Base-by-base conservation (phyloP, 2,888 invertebrate species). In the Ophioninae sp. region DNA sequence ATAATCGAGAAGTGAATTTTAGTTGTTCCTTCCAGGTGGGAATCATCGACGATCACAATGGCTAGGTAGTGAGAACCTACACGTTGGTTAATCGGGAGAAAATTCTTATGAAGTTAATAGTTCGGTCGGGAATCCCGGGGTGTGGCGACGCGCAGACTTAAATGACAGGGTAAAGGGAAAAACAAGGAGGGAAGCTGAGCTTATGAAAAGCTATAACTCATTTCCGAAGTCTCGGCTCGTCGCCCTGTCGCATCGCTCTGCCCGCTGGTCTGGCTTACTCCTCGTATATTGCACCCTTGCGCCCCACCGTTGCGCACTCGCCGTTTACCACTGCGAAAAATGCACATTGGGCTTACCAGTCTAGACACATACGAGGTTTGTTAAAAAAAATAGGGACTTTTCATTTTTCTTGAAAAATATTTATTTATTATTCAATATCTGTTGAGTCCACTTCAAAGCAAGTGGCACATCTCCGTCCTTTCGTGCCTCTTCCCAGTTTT, bases 181-280 rank as follows among this genome's bases (percentile, higher is more conserved):
- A 44, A 75, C 64, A 77, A 58, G 71, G 82, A 37, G 59, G 37
- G 73, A 81, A 77, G 80, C 58, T 80, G 77, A 84, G 86, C 85
- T 87, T 88, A 88, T 88, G 87, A 87, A 86, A 88, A 85, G 86
- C 87, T 79, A 88, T 88, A 87, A 88, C 85, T 88, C 87, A 88
- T 88, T 88, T 86, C 85, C 84, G 73, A 87, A 85, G 87, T 88
- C 88, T 87, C 64, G 63, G 71, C 17, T 71, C 74, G 68, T 72
- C 56, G 61, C 44, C 58, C 20, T n/a, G 59, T 73, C 51, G 61
- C 63, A 51, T 51, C 20, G 41, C 17, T 22, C 41, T 61, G 63
- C n/a, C n/a, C 64, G 59, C 72, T n/a, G 37, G 37, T 59, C 68
- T 67, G 56, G 51, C 39, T n/a, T 23, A 37, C 51, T 58, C 23